Conservation (phyloP, 2,797 vertebrate genomes). For the Pantherophis vulpinus region DNA sequence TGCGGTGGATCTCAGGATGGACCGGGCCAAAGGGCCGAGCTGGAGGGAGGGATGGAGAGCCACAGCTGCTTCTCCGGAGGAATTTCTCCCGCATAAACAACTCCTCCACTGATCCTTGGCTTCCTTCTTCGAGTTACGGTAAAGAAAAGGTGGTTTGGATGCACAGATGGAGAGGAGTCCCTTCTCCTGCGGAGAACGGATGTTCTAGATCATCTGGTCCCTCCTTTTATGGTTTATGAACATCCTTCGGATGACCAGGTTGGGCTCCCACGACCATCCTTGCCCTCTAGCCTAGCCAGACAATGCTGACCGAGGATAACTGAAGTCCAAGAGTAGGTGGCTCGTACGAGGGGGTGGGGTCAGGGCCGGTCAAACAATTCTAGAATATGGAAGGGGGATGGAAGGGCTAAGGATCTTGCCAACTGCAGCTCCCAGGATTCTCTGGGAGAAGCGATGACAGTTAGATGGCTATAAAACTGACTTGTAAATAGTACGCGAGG, state of each 20-base stretch:
- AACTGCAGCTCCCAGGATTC: neutral
- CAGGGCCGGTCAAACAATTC: neutral
- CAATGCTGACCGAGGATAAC: neutral
- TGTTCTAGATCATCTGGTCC: neutral
- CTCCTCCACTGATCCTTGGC: neutral
- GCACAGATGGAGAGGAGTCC: neutral
- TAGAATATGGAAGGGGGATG: neutral
- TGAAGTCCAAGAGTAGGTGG: neutral
- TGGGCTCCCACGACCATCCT: neutral
- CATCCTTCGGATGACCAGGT: neutral
- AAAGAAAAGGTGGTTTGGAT: neutral
- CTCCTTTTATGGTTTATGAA: neutral
- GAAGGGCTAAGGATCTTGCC: neutral
- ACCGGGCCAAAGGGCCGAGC: neutral
- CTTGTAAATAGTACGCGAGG: neutral
- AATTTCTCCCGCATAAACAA: neutral
- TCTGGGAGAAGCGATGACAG: neutral
- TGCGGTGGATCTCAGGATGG: neutral
- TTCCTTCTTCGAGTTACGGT: neutral
- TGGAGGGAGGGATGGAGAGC: neutral
- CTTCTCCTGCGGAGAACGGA: neutral
- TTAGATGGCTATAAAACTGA: neutral
- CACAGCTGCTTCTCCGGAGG: neutral
- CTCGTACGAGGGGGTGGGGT: neutral
- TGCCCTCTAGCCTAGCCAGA: neutral